Evolutionary conservation across 2,888 invertebrate genomes (phyloP).

Genomic region (Clostera curtula): DNA sequence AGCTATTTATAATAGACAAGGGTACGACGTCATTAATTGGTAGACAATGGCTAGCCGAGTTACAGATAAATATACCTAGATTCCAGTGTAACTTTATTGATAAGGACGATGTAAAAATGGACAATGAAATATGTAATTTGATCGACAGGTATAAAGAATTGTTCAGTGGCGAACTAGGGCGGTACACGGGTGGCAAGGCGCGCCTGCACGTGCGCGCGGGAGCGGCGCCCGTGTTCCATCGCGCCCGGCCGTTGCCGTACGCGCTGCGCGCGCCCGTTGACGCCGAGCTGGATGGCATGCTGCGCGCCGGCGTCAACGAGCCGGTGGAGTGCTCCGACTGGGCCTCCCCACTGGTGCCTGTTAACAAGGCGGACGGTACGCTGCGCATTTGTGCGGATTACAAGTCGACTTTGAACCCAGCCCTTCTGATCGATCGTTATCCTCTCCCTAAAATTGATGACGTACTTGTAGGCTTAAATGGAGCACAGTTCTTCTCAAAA

Average conservation of each 20-base stretch:
- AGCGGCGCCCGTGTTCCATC: constrained; percentile 15
- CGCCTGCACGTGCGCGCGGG: constrained; percentile 13
- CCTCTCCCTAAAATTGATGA: constrained; percentile 1
- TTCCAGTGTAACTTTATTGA: background rate
- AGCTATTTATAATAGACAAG: constrained; percentile 15
- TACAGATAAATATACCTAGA: constrained; percentile 9
- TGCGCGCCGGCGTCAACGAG: constrained; percentile 8
- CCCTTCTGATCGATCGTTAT: constrained; percentile 8
- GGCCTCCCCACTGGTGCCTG: constrained; percentile 8
- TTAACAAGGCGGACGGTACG: constrained; percentile 6
- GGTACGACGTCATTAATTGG: constrained; percentile 16
- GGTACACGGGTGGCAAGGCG: constrained; percentile 12
- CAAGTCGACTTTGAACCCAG: constrained; percentile 10
- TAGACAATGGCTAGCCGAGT: constrained; percentile 18
- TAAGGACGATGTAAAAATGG: background rate
- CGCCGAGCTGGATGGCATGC: constrained; percentile 20
- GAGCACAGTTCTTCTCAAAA: background rate
- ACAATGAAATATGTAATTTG: constrained; percentile 3
- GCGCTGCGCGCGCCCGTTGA: constrained; percentile 18
- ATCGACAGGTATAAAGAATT: constrained; percentile 12
- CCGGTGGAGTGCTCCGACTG: constrained; percentile 6
- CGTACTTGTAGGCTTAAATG: background rate
- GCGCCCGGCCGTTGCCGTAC: constrained; percentile 18
- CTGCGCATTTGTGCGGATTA: constrained; percentile 10
- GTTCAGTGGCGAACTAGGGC: constrained; percentile 13